phyloP scores from a whole-genome alignment of 1,140 invertebrate species.

The Nasonia longicornis region DNA sequence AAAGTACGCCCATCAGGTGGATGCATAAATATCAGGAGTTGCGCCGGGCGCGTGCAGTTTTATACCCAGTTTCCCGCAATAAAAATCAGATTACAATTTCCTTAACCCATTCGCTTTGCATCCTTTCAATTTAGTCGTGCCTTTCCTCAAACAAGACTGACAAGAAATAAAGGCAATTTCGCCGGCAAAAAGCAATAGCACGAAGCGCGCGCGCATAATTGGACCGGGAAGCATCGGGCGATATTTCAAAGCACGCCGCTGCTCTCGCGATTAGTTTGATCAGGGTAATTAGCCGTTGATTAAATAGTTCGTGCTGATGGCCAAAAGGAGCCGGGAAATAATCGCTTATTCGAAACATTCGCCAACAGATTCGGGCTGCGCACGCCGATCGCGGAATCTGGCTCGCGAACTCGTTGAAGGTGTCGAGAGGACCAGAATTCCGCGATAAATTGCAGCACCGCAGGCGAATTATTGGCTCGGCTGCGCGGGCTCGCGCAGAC shows the following conservation, averaged over 20 bases:
- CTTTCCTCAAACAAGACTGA: slow-evolving; percentile 3
- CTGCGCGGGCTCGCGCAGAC: not conserved
- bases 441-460: not conserved
- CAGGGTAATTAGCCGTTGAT: not conserved
- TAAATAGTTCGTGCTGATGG: not conserved
- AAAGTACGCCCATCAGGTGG: slow-evolving; percentile 25
- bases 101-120: slow-evolving; percentile 30
- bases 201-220: not conserved
- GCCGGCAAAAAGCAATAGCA: not conserved
- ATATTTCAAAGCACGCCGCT: not conserved
- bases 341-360: not conserved
- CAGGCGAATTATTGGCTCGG: not conserved
- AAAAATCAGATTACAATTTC: slow-evolving; percentile 44
- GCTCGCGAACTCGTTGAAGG: not conserved
- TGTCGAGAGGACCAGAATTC: not conserved
- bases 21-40: slow-evolving; percentile 33
- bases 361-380: not conserved
- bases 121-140: not conserved
- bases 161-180: not conserved
- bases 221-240: not conserved
- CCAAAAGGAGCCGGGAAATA: not conserved
- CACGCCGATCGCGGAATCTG: too few species aligned
- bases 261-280: not conserved
- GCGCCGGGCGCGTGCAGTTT: not conserved
- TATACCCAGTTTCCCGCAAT: slow-evolving; percentile 32